These are phyloP conservation scores for Knipowitschia caucasica DNA, from an alignment of 2,797 vertebrate genomes.

Conservation along the genomic window DNA sequence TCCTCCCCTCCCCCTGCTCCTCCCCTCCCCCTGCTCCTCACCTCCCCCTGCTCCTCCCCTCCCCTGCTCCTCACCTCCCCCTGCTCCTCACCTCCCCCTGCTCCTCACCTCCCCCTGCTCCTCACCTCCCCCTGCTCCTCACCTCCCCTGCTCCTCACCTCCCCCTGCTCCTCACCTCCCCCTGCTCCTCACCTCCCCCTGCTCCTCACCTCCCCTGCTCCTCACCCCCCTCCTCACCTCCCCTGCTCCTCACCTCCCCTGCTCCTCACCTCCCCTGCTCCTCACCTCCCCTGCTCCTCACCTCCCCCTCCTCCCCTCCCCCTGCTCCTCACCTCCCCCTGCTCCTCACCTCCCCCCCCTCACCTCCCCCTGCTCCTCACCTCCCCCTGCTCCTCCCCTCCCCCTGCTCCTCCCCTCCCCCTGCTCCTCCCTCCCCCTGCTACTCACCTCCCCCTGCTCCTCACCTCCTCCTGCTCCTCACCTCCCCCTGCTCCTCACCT, in stretches of 20 bases:
- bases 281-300: no score
- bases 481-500: no score
- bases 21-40: no score
- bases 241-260: no score
- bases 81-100: not conserved
- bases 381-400: not conserved
- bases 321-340: not conserved
- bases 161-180: no score
- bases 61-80: not conserved
- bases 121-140: not conserved
- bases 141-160: not conserved
- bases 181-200: no score
- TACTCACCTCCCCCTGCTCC: no score
- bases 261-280: no score
- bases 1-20: not conserved
- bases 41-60: not conserved
- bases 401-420: not conserved
- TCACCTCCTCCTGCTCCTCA: no score
- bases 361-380: not conserved
- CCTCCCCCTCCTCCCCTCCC: not conserved
- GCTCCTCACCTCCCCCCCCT: not conserved
- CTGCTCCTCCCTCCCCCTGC: no score
- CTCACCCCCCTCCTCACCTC: no score
- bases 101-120: not conserved
- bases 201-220: no score